Conservation (phyloP, 2,797 vertebrate genomes). For the Picus viridis region DNA sequence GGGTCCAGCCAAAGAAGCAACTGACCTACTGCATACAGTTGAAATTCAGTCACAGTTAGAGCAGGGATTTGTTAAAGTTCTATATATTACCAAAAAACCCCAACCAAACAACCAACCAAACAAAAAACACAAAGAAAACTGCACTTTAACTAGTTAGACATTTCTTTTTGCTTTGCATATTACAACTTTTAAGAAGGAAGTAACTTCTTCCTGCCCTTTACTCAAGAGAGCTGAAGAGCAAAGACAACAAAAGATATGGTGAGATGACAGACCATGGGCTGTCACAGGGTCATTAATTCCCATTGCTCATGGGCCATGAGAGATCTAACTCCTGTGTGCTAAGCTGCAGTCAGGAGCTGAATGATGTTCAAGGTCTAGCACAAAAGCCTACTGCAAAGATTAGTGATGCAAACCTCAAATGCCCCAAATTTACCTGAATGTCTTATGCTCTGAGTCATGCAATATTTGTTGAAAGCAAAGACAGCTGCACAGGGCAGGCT, state of each 20-base stretch:
- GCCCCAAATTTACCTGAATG: neutral
- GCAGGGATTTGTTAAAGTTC: neutral
- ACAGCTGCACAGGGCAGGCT: neutral
- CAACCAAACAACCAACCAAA: too few relatives aligned
- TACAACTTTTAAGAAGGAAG: neutral
- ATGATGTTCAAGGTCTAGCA: accelerated
- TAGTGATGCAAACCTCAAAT: neutral
- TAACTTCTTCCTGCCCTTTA: neutral
- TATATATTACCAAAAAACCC: neutral
- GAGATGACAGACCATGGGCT: neutral
- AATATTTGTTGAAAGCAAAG: neutral
- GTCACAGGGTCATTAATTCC: accelerated
- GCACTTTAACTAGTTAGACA: neutral
- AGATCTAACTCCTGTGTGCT: accelerated
- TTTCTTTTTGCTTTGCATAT: neutral
- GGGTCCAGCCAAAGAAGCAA: neutral
- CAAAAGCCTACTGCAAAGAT: neutral
- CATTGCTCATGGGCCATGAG: accelerated
- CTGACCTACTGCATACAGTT: neutral
- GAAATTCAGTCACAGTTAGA: neutral
- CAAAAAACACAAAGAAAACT: neutral
- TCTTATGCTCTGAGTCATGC: neutral
- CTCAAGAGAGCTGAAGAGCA: neutral
- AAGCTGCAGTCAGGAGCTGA: neutral
- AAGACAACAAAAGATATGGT: neutral